Evolutionary conservation across 1,140 invertebrate species (phyloP).

Genomic region (Drosophila sulfurigaster): DNA sequence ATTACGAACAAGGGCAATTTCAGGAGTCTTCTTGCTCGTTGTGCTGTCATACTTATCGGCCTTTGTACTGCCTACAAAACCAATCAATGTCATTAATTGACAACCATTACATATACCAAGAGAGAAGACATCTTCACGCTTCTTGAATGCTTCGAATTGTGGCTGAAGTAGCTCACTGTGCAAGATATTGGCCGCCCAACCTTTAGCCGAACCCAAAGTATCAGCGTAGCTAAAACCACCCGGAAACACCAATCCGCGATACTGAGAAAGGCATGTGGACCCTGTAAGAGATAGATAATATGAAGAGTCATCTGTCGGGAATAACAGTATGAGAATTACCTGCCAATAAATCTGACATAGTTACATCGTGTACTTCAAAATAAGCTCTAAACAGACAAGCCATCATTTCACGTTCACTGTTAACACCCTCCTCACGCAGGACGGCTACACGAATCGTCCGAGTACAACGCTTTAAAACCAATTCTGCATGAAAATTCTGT

Average conservation of each 20-base stretch:
- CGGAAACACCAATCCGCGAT: conserved; percentile 96
- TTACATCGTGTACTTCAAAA: conserved; percentile 96
- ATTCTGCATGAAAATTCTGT: conserved; percentile 88
- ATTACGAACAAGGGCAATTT: conserved; percentile 94
- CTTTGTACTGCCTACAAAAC: conserved; percentile 88
- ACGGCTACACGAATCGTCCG: conserved; percentile 92
- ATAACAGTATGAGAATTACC: conserved; percentile 81
- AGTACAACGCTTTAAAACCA: conserved; percentile 73
- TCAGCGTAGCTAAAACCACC: conserved; percentile 99
- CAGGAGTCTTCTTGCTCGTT: conserved; percentile 67
- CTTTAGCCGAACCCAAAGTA: conserved; percentile 98
- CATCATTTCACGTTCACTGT: conserved; percentile 99
- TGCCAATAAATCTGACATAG: conserved; percentile 94
- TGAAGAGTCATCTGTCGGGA: not conserved
- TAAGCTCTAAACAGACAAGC: conserved; percentile 96
- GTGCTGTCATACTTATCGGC: not conserved
- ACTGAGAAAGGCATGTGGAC: conserved; percentile 89
- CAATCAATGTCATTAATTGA: conserved; percentile 95
- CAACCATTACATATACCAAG: conserved; percentile 99
- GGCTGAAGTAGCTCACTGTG: conserved; percentile 88
- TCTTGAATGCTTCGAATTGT: conserved; percentile 91
- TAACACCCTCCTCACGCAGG: conserved; percentile 97
- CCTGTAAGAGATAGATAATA: conserved; percentile 39
- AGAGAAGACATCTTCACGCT: conserved; percentile 94
- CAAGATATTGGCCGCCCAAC: conserved; percentile 97